A percentile compares a stretch with the other conserved stretches of the same genome.
Conservation (phyloP, 2,888 invertebrate genomes). For the Platycheirus rosarum region DNA sequence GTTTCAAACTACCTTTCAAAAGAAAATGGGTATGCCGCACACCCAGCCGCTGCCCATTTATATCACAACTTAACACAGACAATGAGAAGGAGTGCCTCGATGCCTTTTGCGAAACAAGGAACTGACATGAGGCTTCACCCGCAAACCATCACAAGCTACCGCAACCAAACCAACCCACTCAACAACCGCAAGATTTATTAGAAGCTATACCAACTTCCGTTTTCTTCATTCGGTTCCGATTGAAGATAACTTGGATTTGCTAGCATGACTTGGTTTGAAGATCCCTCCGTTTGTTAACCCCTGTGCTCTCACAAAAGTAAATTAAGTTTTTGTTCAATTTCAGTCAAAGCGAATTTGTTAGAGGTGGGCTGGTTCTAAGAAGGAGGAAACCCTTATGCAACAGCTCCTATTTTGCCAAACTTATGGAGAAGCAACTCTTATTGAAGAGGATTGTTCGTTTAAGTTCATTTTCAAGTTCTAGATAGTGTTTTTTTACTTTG, state of each 20-base stretch:
- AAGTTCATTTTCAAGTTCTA: constrained; percentile 48
- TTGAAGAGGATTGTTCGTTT: constrained; percentile 8
- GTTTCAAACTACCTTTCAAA: constrained; percentile 43
- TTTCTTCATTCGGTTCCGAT: constrained; percentile 65
- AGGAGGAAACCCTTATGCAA: constrained; percentile 41
- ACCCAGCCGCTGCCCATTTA: constrained; percentile 1
- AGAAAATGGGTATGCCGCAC: no score
- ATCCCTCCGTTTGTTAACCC: not conserved
- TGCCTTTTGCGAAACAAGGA: constrained; percentile 55
- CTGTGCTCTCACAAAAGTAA: constrained; percentile 49
- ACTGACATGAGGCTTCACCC: constrained; percentile 64
- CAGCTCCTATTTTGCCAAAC: constrained; percentile 12
- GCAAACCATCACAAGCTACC: constrained; percentile 26
- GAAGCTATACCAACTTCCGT: constrained; percentile 64
- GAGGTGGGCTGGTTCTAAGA: constrained; percentile 6
- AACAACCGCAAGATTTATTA: constrained; percentile 71
- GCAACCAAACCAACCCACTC: constrained; percentile 46
- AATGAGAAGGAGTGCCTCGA: constrained; percentile 46
- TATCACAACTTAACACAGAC: constrained; percentile 22
- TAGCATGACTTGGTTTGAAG: constrained; percentile 24
- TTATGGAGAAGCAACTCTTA: constrained; percentile 5
- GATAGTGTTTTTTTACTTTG: not conserved
- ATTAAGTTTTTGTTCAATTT: constrained; percentile 71
- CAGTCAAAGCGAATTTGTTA: constrained; percentile 55
- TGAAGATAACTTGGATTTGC: constrained; percentile 53